These are phyloP conservation scores for Ceratina japonica DNA, from an alignment of 1,140 invertebrate genomes.

Conservation along the genomic window DNA sequence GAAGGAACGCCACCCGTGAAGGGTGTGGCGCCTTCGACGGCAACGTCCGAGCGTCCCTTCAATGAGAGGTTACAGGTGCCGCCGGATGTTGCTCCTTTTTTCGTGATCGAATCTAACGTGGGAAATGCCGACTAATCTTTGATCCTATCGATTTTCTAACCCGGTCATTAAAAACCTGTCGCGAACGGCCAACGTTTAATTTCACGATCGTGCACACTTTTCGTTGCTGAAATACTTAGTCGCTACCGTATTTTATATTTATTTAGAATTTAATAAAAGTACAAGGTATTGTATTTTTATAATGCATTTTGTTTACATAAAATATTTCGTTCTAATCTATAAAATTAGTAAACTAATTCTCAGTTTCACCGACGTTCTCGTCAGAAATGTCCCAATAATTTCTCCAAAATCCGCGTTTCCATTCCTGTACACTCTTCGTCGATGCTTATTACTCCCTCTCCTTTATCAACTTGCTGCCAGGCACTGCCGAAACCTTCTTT, in stretches of 20 bases:
- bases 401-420: not conserved
- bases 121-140: conserved; percentile 12
- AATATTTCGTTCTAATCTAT: not conserved
- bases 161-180: conserved; percentile 2
- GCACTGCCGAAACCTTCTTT: not conserved
- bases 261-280: not conserved
- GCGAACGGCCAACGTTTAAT: conserved; percentile 8
- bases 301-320: too few species aligned
- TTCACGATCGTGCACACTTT: not conserved
- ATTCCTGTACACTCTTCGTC: too few species aligned
- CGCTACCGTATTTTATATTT: too few species aligned
- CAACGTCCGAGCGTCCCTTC: conserved; percentile 45
- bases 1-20: conserved; percentile 66
- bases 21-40: conserved; percentile 65
- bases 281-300: too few species aligned
- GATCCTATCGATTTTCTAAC: conserved; percentile 18
- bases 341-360: not conserved
- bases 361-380: not conserved
- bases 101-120: not conserved
- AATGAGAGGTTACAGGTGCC: conserved; percentile 69
- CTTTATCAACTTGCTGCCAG: too few species aligned
- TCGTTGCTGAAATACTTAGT: too few species aligned
- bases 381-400: not conserved
- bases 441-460: not conserved
- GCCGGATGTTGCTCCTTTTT: conserved; percentile 66